A percentile compares a stretch with the other conserved stretches of the same genome.
Conservation (phyloP, 2,888 invertebrate species). For the Rhorus exstirpatorius region DNA sequence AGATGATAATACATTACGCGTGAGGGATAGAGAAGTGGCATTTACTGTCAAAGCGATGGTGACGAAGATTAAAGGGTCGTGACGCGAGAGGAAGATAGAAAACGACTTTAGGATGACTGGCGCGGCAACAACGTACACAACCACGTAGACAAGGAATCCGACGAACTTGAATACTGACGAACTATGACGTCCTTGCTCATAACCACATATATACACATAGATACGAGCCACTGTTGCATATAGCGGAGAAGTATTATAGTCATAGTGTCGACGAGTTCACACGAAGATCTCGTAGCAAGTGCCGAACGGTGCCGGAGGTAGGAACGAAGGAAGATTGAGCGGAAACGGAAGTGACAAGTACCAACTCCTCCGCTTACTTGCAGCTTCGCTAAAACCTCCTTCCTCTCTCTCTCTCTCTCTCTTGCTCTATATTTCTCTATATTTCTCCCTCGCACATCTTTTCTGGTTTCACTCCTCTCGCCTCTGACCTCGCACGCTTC, state of each 20-base stretch:
- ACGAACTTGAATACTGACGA: conserved; percentile 16
- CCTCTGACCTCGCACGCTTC: not conserved
- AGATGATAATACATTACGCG: not conserved
- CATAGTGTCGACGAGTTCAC: conserved; percentile 23
- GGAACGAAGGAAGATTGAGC: conserved; percentile 74
- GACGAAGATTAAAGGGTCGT: conserved; percentile 8
- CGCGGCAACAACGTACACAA: conserved; percentile 7
- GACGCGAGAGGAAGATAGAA: conserved; percentile 6
- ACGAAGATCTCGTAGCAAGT: conserved; percentile 38
- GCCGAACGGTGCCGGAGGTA: conserved; percentile 47
- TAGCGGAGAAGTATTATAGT: conserved; percentile 13
- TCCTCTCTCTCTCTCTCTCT: conserved; percentile 44
- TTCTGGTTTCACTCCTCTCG: conserved; percentile 2
- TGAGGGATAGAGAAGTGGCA: not conserved
- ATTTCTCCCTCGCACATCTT: conserved; percentile 55
- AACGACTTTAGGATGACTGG: conserved; percentile 11
- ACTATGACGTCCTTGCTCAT: conserved; percentile 8
- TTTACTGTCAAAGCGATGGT: conserved; percentile 24
- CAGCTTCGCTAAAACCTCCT: conserved; percentile 62
- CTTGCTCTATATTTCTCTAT: conserved; percentile 38
- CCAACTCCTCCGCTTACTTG: conserved; percentile 73
- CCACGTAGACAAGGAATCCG: conserved; percentile 13
- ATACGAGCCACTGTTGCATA: conserved; percentile 2
- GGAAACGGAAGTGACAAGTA: conserved; percentile 78
- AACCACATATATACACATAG: not conserved